These are phyloP conservation scores for Drosophila atripex DNA, from an alignment of 2,888 invertebrate genomes.

Conservation along the genomic window DNA sequence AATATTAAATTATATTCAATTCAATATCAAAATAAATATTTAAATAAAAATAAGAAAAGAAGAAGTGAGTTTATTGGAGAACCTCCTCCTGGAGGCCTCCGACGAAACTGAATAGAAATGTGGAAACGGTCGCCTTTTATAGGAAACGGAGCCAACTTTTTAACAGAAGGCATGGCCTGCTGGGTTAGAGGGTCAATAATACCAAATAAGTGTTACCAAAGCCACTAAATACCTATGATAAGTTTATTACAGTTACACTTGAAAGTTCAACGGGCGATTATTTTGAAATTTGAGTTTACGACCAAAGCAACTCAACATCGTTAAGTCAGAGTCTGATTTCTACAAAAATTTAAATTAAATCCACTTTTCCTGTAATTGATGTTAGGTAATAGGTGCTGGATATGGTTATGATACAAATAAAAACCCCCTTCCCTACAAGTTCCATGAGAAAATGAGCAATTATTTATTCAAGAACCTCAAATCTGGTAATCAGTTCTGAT, in stretches of 20 bases:
- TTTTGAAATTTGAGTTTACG: neutral
- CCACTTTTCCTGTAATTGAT: slow-evolving; percentile 6
- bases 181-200: neutral
- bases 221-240: neutral
- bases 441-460: slow-evolving; percentile 13
- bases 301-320: no score
- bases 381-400: neutral
- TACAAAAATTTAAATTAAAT: no score
- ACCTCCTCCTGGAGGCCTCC: neutral
- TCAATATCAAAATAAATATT: no score
- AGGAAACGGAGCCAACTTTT: neutral
- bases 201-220: neutral
- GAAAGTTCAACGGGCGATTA: neutral
- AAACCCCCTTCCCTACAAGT: neutral
- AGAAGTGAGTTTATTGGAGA: neutral
- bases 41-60: neutral
- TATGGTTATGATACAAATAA: neutral
- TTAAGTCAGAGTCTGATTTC: no score
- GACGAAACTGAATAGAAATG: neutral
- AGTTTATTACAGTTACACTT: no score
- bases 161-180: neutral
- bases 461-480: slow-evolving; percentile 11
- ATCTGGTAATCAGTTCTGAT: slow-evolving; percentile 25
- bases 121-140: neutral
- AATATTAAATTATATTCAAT: no score